phyloP scores from a whole-genome alignment of 92 coral and sea anemone genomes.

The Phymanthus crucifer region DNA sequence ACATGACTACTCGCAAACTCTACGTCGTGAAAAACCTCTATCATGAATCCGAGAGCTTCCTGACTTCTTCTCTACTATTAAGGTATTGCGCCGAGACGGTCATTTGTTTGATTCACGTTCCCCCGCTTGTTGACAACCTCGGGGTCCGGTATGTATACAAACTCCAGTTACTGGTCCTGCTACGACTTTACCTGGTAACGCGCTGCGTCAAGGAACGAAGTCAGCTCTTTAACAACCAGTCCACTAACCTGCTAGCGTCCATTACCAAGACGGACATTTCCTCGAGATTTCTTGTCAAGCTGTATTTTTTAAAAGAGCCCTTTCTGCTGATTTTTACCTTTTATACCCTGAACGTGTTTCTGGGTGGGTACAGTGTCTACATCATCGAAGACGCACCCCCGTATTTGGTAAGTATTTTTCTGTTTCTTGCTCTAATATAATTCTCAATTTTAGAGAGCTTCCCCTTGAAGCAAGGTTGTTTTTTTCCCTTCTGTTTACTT shows the following conservation, averaged over 20 bases:
- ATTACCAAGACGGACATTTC: conserved; percentile 93
- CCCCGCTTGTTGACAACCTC: conserved; percentile 73
- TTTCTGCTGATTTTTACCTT: conserved; percentile 76
- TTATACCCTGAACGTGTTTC: conserved; percentile 84
- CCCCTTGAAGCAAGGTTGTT: background rate
- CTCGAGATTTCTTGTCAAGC: conserved; percentile 82
- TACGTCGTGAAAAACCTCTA: conserved; percentile 78
- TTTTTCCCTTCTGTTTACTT: background rate
- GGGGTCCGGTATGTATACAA: conserved; percentile 82
- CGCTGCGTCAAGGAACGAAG: conserved; percentile 86
- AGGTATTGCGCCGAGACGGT: conserved; percentile 64
- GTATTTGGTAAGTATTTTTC: conserved; percentile 84
- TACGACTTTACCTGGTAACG: conserved; percentile 79
- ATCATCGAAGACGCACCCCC: conserved; percentile 76
- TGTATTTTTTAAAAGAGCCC: conserved; percentile 86
- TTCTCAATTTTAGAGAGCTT: background rate
- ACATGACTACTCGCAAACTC: conserved; percentile 69
- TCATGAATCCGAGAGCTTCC: conserved; percentile 79
- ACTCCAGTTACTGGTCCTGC: conserved; percentile 82
- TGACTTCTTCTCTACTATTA: conserved; percentile 64
- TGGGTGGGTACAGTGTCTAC: conserved; percentile 91
- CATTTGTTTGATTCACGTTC: conserved; percentile 80
- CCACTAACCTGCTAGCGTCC: conserved; percentile 86
- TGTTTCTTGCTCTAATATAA: background rate
- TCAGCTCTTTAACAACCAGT: conserved; percentile 78